Evolutionary conservation across 2,888 invertebrate genomes (phyloP), one percentile per base, ranked within the genome.

Genomic region (Acronicta psi): DNA sequence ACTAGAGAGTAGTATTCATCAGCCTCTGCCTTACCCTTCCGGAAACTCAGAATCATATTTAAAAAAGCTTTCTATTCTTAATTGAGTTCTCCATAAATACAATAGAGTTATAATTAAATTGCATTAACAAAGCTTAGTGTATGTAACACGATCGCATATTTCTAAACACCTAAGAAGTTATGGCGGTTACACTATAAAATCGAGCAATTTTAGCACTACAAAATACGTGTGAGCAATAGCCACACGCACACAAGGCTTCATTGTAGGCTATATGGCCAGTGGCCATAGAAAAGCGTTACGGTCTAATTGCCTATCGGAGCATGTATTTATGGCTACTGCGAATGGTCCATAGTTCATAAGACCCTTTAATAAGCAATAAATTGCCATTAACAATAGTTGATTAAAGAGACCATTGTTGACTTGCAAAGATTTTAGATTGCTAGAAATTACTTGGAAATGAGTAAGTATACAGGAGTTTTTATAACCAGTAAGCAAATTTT

Each of bases 301-400:
- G 61, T 81, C 84, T 79, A 82, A 84, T 84, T 83, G 82, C 65
- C 73, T 79, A 76, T 75, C 73, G 79, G 52, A 43, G 41, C 53
- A 34, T 7, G 59, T 63, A 66, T 78, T 75, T 73, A 80, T 75
- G 73, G 75, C 59, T 61, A 42, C 31, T 40, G 62, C 53, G 71
- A 74, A 74, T 75, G 77, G 81, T 75, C 75, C 77, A 73, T 75
- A 80, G 74, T 79, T 75, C 85, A 79, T 86, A 83, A 86, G 81
- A 65, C 69, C 67, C 55, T 79, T 82, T 83, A 85, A 86, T 82
- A 81, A 84, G 66, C 77, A 79, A 82, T 84, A 70, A 82, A 80
- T 79, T 68, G 66, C 78, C 69, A 79, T 77, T 76, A 77, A 81
- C 83, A 85, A 82, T 79, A 71, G 73, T 77, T 75, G 69, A 76